Percentiles rank a stretch among this genome's conserved stretches.
Conservation (phyloP, 2,888 invertebrate species). For the Pheosia tremula region DNA sequence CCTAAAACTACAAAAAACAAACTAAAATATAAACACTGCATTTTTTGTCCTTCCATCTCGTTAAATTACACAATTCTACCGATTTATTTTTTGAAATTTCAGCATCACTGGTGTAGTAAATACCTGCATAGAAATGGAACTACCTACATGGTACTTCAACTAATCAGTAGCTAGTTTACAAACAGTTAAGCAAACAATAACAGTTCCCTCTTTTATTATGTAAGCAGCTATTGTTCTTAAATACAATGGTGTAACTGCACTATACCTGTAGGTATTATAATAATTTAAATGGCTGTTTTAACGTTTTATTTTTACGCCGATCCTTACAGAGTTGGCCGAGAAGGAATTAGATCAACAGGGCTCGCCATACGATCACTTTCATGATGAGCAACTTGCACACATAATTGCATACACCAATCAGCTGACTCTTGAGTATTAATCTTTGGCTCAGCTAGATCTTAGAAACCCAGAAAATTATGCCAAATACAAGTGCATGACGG, state of each 20-base stretch:
- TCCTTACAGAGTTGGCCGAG: background rate
- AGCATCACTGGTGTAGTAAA: slow-evolving; percentile 17
- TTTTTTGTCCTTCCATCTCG: slow-evolving; percentile 16
- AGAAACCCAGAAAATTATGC: no score
- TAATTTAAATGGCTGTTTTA: background rate
- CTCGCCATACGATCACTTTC: no score
- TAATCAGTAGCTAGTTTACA: slow-evolving; percentile 21
- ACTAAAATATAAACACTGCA: slow-evolving; percentile 35
- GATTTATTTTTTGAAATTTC: slow-evolving; percentile 15
- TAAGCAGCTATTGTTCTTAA: slow-evolving; percentile 42
- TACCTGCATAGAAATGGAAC: slow-evolving; percentile 18
- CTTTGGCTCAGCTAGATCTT: no score
- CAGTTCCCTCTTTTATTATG: slow-evolving; percentile 24
- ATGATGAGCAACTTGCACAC: no score
- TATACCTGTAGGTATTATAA: slow-evolving; percentile 16
- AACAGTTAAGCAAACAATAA: slow-evolving; percentile 31
- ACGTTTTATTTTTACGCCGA: background rate
- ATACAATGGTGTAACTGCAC: slow-evolving; percentile 37
- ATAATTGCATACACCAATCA: background rate
- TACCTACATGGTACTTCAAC: slow-evolving; percentile 11
- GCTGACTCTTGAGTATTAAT: no score
- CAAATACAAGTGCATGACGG: no score
- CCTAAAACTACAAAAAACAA: slow-evolving; percentile 30
- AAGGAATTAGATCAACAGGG: background rate
- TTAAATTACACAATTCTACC: slow-evolving; percentile 7